Base-by-base conservation (phyloP, 2,888 invertebrate species). In the Cecidostiba fungosa region DNA sequence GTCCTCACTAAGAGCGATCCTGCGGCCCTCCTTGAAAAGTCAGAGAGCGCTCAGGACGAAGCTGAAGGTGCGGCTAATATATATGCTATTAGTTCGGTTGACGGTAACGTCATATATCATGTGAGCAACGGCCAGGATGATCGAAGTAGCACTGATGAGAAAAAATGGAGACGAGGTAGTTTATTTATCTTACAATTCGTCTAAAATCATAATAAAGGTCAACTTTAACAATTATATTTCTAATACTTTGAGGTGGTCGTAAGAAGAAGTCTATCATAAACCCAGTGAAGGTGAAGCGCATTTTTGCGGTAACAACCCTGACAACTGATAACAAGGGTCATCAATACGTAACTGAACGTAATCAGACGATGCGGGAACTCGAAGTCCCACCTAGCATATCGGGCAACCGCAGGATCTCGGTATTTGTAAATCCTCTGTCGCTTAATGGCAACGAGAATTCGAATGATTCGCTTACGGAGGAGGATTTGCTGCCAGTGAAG, bases 21-120 rank as follows among this genome's bases (percentile, higher is more conserved):
- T 0, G 23, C 79, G 0, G 84, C 86, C 19, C 82, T 90, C 0
- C 91, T 92, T 86, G 92, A 92, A 59, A 91, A 89, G 85, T 91
- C 91, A 0, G 93, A 93, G 79, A 83, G 19, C 16, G 82, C 91
- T 1, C 91, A 91, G 23, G 92, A 92, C 39, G 92, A 93, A 12
- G 91, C 90, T 79, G 93, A 91, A 88, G 94, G 91, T 5, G 90
- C 93, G 0, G 93, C 93, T 1, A 96, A 96, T 90, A 96, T 97
- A 19, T 97, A 96, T 90, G 97, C 97, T 0, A 97, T 97, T 70
- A 97, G 97, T 90, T 97, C 96, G 72, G 96, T 97, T 43, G 96
- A 96, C 89, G 97, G 97, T 1, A 97, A 97, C 89, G 96, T 97
- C 5, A 96, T 95, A 90, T 95, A 95, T 89, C 95, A 95, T 87